phyloP scores from a whole-genome alignment of 2,888 invertebrate species.

The Osedax frankpressi region DNA sequence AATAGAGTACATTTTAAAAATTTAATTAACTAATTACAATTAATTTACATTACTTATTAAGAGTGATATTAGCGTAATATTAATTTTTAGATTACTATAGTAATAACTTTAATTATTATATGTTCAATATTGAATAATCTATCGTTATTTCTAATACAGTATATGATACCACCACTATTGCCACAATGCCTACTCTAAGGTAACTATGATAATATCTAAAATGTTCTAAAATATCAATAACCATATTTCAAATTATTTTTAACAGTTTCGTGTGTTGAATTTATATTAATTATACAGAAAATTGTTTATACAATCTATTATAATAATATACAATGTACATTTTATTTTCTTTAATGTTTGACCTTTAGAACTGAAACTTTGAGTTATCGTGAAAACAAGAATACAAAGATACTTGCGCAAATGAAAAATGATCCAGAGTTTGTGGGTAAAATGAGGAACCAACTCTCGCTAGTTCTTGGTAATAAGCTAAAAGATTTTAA shows the following conservation, averaged over 20 bases:
- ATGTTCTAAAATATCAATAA: background rate
- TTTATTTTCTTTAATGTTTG: background rate
- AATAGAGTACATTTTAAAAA: no score
- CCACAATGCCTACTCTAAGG: background rate
- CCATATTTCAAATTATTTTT: background rate
- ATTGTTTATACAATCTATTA: no score
- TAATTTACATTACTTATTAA: no score
- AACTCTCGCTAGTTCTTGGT: background rate
- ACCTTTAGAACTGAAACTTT: background rate
- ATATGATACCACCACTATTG: background rate
- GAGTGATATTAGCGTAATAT: no score
- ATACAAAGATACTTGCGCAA: background rate
- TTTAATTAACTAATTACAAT: no score
- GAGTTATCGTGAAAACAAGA: background rate
- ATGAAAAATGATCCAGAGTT: background rate
- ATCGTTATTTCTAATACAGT: no score
- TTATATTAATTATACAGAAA: background rate
- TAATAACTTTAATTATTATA: no score
- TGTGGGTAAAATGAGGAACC: background rate
- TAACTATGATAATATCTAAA: no score
- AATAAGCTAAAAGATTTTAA: background rate
- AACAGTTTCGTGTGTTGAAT: background rate
- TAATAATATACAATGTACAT: background rate
- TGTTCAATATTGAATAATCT: no score
- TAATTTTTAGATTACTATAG: no score